These are phyloP conservation scores for Luperina nickerlii DNA, from an alignment of 2,888 invertebrate genomes.

Conservation along the genomic window DNA sequence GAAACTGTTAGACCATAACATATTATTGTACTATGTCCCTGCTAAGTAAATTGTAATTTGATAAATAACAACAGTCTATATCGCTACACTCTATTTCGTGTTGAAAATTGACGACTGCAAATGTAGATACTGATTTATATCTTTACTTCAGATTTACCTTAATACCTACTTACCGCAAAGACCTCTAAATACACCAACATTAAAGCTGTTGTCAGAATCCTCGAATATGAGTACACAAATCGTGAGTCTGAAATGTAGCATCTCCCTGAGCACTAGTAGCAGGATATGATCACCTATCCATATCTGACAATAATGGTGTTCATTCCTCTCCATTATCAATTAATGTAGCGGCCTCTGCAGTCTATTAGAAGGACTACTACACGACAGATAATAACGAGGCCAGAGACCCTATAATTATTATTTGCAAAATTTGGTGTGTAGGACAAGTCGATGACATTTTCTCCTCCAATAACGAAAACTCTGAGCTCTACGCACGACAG, in stretches of 20 bases:
- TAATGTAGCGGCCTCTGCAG: neutral
- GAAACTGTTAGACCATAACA: slow-evolving; percentile 49
- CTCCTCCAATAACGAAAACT: neutral
- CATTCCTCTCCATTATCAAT: neutral
- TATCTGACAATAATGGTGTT: too few relatives aligned
- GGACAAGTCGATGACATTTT: neutral
- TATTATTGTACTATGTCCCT: slow-evolving; percentile 44
- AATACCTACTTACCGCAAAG: neutral
- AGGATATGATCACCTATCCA: neutral
- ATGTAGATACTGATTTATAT: slow-evolving; percentile 1
- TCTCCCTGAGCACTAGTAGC: neutral
- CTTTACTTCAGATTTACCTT: neutral
- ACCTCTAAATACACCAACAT: too few relatives aligned
- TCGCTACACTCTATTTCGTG: slow-evolving; percentile 45
- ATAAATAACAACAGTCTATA: slow-evolving; percentile 38
- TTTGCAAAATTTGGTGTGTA: neutral
- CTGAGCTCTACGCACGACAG: neutral
- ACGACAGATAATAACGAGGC: neutral
- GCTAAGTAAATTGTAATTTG: slow-evolving; percentile 49
- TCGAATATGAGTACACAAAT: neutral
- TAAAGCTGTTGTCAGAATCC: neutral
- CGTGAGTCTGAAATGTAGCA: neutral
- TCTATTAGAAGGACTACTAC: neutral
- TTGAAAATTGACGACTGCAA: slow-evolving; percentile 32
- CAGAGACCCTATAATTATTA: neutral